Percentiles rank a stretch among this genome's conserved stretches.
Evolutionary conservation across 1,140 invertebrate species (phyloP).

Genomic region (Procambarus virginalis): DNA sequence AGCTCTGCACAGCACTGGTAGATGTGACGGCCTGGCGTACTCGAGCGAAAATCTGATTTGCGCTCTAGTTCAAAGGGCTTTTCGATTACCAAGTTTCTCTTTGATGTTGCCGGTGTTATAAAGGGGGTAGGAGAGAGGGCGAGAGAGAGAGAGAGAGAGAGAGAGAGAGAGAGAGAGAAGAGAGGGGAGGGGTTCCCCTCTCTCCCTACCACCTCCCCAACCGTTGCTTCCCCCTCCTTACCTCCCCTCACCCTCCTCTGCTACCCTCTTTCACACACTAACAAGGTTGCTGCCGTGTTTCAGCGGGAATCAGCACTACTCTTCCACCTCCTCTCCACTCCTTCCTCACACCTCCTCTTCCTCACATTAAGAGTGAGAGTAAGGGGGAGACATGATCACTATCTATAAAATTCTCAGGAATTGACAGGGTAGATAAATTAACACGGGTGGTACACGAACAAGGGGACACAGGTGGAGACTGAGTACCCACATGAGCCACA

Average conservation of each 20-base stretch:
- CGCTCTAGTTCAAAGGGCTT: slow-evolving; percentile 69
- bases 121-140: slow-evolving; percentile 47
- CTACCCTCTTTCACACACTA: slow-evolving; percentile 34
- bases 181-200: background rate
- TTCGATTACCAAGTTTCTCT: slow-evolving; percentile 69
- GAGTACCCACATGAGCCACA: no score
- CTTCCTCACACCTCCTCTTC: no score
- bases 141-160: background rate
- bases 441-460: no score
- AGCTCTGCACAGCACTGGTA: no score
- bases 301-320: slow-evolving; percentile 57
- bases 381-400: no score
- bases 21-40: slow-evolving; percentile 63
- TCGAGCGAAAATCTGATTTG: slow-evolving; percentile 69
- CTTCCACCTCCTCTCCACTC: background rate
- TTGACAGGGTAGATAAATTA: no score
- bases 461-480: no score
- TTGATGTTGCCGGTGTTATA: slow-evolving; percentile 66
- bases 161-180: background rate
- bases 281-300: slow-evolving; percentile 65
- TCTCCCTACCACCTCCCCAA: background rate
- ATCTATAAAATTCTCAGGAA: no score
- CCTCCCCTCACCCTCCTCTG: background rate
- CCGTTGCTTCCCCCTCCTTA: background rate
- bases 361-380: no score